phyloP scores from a whole-genome alignment of 2,888 invertebrate species.

The Unio pictorum region DNA sequence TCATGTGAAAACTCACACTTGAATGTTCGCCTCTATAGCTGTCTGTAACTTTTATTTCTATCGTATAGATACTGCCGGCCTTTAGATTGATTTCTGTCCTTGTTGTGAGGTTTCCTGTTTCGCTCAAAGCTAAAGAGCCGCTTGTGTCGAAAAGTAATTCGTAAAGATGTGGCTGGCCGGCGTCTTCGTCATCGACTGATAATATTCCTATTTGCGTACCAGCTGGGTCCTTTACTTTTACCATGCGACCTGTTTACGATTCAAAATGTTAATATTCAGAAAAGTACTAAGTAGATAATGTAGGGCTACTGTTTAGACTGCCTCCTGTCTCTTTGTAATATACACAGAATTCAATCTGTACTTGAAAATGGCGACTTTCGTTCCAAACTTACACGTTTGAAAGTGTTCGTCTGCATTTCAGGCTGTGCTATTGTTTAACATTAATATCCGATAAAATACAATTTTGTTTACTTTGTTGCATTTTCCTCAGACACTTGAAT shows the following conservation, averaged over 20 bases:
- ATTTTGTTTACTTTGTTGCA: too few relatives aligned
- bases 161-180: conserved; percentile 34
- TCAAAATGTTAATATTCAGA: not conserved
- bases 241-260: conserved; percentile 17
- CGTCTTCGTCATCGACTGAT: conserved; percentile 43
- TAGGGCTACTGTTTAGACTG: not conserved
- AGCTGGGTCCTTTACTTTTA: conserved; percentile 19
- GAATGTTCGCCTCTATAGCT: conserved; percentile 1
- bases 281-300: not conserved
- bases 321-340: too few relatives aligned
- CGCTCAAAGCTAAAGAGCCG: conserved; percentile 22
- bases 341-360: too few relatives aligned
- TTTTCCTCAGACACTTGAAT: too few relatives aligned
- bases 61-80: conserved; percentile 18
- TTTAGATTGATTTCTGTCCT: conserved; percentile 27
- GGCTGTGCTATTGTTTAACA: too few relatives aligned
- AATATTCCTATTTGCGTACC: conserved; percentile 38
- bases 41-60: conserved; percentile 26
- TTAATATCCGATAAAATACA: too few relatives aligned
- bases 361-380: too few relatives aligned
- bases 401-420: too few relatives aligned
- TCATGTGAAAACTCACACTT: too few relatives aligned
- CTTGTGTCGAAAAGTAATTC: conserved; percentile 20
- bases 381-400: too few relatives aligned
- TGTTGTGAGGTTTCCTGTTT: conserved; percentile 25